Evolutionary conservation across 2,888 invertebrate genomes (phyloP).

Genomic region (Limnephilus auricula): DNA sequence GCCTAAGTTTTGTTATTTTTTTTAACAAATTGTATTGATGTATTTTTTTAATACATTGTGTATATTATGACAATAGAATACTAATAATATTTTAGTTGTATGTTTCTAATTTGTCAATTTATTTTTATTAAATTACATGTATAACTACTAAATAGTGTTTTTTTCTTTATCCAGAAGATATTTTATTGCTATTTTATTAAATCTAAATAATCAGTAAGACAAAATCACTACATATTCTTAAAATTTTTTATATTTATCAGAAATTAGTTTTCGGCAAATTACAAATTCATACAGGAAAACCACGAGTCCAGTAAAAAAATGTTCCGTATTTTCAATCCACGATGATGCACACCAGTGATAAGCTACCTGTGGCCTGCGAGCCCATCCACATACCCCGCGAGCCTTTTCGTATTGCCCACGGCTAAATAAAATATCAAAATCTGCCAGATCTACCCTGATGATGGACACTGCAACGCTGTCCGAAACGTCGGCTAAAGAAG

Average conservation of each 20-base stretch:
- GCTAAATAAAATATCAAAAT: too few relatives aligned
- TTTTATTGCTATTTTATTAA: background rate
- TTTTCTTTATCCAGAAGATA: background rate
- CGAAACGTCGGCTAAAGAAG: too few relatives aligned
- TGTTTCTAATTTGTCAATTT: constrained; percentile 30
- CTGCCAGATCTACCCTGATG: too few relatives aligned
- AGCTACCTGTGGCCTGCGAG: too few relatives aligned
- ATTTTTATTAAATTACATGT: constrained; percentile 27
- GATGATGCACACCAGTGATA: background rate
- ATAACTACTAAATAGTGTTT: background rate
- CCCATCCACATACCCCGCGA: too few relatives aligned
- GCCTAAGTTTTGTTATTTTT: background rate
- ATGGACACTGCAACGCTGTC: too few relatives aligned
- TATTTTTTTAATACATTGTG: constrained; percentile 9
- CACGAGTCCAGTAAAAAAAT: background rate
- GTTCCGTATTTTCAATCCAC: background rate
- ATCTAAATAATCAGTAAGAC: background rate
- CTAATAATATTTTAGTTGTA: constrained; percentile 31
- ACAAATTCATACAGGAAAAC: background rate
- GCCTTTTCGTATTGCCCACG: too few relatives aligned
- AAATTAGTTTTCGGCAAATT: background rate
- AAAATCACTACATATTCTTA: too few relatives aligned
- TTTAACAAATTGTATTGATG: constrained; percentile 2
- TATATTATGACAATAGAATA: constrained; percentile 9
- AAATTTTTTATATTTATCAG: too few relatives aligned